Evolutionary conservation across 2,113 vertebrate genomes (phyloP).

Genomic region (Carassius auratus): DNA sequence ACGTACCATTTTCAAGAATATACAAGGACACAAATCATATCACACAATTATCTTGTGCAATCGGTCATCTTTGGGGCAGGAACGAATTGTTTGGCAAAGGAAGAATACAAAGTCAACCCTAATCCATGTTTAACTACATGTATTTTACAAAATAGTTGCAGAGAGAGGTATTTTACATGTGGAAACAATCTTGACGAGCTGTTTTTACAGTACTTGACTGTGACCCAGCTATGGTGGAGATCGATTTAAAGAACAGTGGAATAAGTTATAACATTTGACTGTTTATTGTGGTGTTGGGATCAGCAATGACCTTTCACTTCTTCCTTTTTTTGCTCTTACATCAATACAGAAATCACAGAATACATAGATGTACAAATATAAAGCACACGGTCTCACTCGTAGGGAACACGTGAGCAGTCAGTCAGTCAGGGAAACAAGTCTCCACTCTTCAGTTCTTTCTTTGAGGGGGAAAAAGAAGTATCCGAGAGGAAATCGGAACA

Average conservation of each 20-base stretch:
- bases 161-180: neutral
- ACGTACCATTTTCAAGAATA: slow-evolving; percentile 92
- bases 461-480: neutral
- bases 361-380: slow-evolving; percentile 86
- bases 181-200: neutral
- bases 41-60: slow-evolving; percentile 84
- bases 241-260: slow-evolving; percentile 3
- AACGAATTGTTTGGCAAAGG: slow-evolving; percentile 40
- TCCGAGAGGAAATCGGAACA: neutral
- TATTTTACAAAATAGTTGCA: slow-evolving; percentile 32
- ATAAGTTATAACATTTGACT: slow-evolving; percentile 46
- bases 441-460: neutral
- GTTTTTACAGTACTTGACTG: neutral
- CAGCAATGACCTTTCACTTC: slow-evolving; percentile 66
- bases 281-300: slow-evolving; percentile 51
- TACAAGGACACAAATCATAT: slow-evolving; percentile 89
- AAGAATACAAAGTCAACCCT: slow-evolving; percentile 19
- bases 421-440: neutral
- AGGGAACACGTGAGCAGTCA: slow-evolving; percentile 48
- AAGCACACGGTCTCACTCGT: slow-evolving; percentile 77
- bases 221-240: neutral
- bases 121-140: slow-evolving; percentile 17
- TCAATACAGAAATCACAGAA: slow-evolving; percentile 82
- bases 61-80: slow-evolving; percentile 78
- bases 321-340: slow-evolving; percentile 72